These are phyloP conservation scores for Penaeus monodon DNA, from an alignment of 2,888 invertebrate genomes.

Conservation along the genomic window DNA sequence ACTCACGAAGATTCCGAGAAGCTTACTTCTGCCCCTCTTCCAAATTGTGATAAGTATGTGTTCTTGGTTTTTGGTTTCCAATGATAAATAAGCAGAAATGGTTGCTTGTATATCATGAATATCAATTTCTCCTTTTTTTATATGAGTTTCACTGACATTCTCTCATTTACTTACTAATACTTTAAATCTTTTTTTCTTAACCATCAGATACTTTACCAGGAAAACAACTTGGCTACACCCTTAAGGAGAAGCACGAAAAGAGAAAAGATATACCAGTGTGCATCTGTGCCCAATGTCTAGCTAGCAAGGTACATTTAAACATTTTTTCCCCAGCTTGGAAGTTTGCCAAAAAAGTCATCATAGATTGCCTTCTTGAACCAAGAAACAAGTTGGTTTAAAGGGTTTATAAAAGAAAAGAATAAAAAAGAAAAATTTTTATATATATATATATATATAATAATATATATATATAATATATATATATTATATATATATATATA, in stretches of 20 bases:
- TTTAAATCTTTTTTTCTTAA: background rate
- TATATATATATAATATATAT: too few relatives aligned
- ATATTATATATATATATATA: too few relatives aligned
- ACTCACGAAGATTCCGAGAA: slow-evolving; percentile 28
- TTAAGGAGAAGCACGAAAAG: slow-evolving; percentile 45
- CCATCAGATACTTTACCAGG: slow-evolving; percentile 30
- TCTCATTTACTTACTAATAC: background rate
- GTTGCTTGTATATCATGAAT: too few relatives aligned
- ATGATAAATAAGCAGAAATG: background rate
- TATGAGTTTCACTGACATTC: background rate
- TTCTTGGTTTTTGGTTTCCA: background rate
- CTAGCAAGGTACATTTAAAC: slow-evolving; percentile 38
- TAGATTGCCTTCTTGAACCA: too few relatives aligned
- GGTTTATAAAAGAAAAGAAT: too few relatives aligned
- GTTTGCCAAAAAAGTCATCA: too few relatives aligned
- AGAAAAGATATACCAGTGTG: slow-evolving; percentile 45
- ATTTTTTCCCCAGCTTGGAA: background rate
- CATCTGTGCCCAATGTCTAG: slow-evolving; percentile 39
- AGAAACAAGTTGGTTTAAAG: too few relatives aligned
- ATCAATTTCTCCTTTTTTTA: background rate
- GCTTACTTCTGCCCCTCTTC: slow-evolving; percentile 40
- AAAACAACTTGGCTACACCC: slow-evolving; percentile 41
- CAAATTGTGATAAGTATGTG: slow-evolving; percentile 44
- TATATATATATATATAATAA: too few relatives aligned
- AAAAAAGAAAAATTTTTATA: too few relatives aligned